Evolutionary conservation across 2,113 vertebrate genomes (phyloP).

Genomic region (Bambusicola thoracicus): DNA sequence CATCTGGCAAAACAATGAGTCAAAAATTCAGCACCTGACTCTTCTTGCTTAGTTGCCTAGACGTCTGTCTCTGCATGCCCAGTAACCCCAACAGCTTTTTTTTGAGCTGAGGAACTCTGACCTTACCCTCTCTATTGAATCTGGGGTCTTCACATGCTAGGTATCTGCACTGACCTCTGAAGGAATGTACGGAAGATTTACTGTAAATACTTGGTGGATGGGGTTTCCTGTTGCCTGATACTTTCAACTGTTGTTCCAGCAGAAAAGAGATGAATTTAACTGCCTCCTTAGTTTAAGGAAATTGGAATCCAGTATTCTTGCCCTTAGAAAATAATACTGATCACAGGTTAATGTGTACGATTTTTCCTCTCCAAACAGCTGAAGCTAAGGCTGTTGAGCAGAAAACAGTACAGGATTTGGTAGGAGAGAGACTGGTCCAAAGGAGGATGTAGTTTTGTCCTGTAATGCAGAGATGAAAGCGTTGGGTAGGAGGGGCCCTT

Average conservation of each 20-base stretch:
- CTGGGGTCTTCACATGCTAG: not conserved
- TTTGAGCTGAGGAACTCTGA: not conserved
- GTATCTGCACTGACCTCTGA: not conserved
- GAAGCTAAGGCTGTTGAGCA: not conserved
- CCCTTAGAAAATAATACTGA: not conserved
- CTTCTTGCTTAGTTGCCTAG: not conserved
- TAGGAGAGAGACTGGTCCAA: not conserved
- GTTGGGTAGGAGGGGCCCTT: not conserved
- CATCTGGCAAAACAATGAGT: not conserved
- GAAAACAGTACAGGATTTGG: not conserved
- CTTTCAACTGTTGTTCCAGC: not conserved
- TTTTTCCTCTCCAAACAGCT: not conserved
- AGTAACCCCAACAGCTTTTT: not conserved
- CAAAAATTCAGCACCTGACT: not conserved
- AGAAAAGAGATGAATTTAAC: not conserved
- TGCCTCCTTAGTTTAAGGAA: not conserved
- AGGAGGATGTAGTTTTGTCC: not conserved
- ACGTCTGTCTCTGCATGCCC: not conserved
- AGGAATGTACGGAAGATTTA: not conserved
- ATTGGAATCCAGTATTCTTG: not conserved
- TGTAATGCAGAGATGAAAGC: fast-evolving
- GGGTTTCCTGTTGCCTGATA: not conserved
- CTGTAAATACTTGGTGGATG: not conserved
- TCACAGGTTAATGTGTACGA: not conserved
- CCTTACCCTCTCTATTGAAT: not conserved